Conservation (phyloP, 2,888 invertebrate genomes). For the Ptychoptera contaminata region DNA sequence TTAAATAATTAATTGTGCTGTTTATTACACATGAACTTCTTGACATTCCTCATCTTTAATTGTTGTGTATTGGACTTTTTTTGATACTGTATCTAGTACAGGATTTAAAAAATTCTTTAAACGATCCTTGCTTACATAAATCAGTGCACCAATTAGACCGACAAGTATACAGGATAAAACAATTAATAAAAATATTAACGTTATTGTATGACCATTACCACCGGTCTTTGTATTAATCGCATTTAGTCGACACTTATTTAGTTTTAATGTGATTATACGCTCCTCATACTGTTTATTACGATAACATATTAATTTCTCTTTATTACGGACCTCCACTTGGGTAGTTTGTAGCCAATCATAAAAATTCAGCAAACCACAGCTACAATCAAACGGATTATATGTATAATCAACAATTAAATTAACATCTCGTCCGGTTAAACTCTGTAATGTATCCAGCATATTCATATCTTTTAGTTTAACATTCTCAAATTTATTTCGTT, state of each 20-base stretch:
- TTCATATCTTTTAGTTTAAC: conserved; percentile 40
- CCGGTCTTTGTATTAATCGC: conserved; percentile 15
- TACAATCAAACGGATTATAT: conserved; percentile 54
- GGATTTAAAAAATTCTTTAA: conserved; percentile 42
- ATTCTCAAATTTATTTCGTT: conserved; percentile 44
- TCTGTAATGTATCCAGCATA: conserved; percentile 38
- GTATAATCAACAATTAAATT: conserved; percentile 44
- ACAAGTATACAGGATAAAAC: conserved; percentile 38
- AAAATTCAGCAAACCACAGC: conserved; percentile 42
- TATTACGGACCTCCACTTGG: conserved; percentile 40
- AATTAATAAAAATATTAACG: conserved; percentile 33
- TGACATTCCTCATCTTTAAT: conserved; percentile 43
- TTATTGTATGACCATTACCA: conserved; percentile 23
- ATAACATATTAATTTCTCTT: conserved; percentile 38
- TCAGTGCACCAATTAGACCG: conserved; percentile 37
- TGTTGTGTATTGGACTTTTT: conserved; percentile 57
- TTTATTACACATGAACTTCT: conserved; percentile 31
- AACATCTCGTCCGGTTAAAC: conserved; percentile 23
- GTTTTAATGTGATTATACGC: conserved; percentile 21
- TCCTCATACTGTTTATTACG: conserved; percentile 17
- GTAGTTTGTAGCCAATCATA: conserved; percentile 47
- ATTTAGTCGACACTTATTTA: conserved; percentile 19
- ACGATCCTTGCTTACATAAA: conserved; percentile 43
- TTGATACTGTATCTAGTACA: conserved; percentile 44
- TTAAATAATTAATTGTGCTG: too few species aligned